Evolutionary conservation across 2,797 vertebrate species (phyloP).

Genomic region (Astyanax mexicanus): DNA sequence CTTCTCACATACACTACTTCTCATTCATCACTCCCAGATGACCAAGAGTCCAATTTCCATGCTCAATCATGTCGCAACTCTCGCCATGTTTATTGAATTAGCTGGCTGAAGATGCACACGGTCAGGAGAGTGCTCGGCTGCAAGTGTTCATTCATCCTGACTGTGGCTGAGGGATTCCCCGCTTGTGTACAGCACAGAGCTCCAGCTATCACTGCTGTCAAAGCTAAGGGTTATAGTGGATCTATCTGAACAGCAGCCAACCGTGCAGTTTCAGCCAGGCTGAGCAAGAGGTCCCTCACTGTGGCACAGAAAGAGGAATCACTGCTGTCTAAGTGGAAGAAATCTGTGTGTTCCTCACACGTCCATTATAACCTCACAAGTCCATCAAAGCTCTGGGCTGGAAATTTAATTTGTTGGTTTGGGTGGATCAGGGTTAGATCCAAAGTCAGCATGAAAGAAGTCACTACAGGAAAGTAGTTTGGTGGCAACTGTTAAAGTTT

Average conservation of each 20-base stretch:
- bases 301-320: constrained; percentile 1
- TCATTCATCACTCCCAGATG: not conserved
- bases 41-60: not conserved
- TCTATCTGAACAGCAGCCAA: constrained; percentile 25
- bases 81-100: constrained; percentile 1
- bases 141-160: constrained; percentile 29
- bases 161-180: constrained; percentile 10
- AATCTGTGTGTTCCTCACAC: not conserved
- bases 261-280: constrained; percentile 31
- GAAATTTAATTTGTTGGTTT: too few species aligned
- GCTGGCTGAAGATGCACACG: constrained; percentile 12
- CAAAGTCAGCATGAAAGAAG: too few species aligned
- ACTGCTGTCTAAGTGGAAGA: not conserved
- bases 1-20: not conserved
- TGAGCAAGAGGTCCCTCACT: constrained; percentile 31
- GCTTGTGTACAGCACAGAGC: constrained; percentile 14
- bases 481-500: too few species aligned
- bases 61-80: not conserved
- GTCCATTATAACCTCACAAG: not conserved
- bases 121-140: constrained; percentile 6
- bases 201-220: constrained; percentile 24
- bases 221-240: constrained; percentile 39
- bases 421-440: too few species aligned
- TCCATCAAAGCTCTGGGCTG: not conserved
- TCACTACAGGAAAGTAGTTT: too few species aligned